phyloP scores from a whole-genome alignment of 2,797 vertebrate species.

The Epinephelus malabaricus region DNA sequence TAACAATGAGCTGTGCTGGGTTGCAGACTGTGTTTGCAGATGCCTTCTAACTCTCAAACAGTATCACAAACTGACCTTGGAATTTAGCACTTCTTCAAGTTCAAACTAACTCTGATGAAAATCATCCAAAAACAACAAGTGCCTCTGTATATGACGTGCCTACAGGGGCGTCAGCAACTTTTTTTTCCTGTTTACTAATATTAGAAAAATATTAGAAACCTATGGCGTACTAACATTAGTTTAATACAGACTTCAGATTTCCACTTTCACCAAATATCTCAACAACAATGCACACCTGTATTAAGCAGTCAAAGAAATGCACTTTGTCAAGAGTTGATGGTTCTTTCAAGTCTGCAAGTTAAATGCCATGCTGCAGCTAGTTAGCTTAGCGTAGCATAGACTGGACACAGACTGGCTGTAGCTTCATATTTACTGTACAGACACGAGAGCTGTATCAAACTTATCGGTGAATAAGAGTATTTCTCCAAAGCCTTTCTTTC shows the following conservation, averaged over 20 bases:
- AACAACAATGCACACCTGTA: not conserved
- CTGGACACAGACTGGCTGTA: not conserved
- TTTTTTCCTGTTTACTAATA: not conserved
- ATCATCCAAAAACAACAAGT: conserved; percentile 15
- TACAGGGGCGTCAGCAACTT: conserved; percentile 1
- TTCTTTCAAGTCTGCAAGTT: not conserved
- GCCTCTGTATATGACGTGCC: not conserved
- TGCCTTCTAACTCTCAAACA: conserved; percentile 48
- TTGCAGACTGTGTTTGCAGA: conserved; percentile 78
- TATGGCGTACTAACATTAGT: not conserved
- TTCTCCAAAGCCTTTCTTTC: no score
- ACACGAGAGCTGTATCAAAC: no score
- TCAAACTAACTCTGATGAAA: conserved; percentile 44
- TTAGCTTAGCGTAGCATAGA: not conserved
- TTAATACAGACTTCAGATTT: not conserved
- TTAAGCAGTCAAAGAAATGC: not conserved
- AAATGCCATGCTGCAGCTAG: not conserved
- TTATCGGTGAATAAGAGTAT: no score
- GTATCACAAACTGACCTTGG: conserved; percentile 36
- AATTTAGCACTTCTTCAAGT: conserved; percentile 84
- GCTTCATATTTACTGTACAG: not conserved
- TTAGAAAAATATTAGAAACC: no score
- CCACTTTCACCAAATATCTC: not conserved
- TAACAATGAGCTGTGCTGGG: conserved; percentile 58
- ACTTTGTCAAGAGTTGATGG: not conserved